phyloP scores from a whole-genome alignment of 2,888 invertebrate genomes.

The Ceratothoa steindachneri region DNA sequence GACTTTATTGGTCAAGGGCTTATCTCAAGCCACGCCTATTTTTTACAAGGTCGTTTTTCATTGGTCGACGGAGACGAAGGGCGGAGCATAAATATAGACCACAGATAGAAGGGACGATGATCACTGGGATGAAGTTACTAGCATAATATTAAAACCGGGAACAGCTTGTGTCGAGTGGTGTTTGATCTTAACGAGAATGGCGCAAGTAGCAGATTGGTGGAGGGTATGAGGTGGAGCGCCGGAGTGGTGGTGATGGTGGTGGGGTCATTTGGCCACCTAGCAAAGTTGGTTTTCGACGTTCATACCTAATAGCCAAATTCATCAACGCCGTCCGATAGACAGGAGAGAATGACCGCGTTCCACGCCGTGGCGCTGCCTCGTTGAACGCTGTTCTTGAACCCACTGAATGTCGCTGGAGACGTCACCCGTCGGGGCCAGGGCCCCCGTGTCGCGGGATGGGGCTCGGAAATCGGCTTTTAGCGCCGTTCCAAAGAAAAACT shows the following conservation, averaged over 20 bases:
- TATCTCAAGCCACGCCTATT: neutral
- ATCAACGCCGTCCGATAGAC: too few relatives aligned
- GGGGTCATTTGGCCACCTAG: neutral
- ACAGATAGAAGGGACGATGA: neutral
- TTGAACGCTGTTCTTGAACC: too few relatives aligned
- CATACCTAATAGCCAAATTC: too few relatives aligned
- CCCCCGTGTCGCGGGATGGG: too few relatives aligned
- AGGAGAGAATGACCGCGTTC: too few relatives aligned
- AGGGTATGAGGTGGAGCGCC: neutral
- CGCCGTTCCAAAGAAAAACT: neutral
- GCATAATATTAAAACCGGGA: neutral
- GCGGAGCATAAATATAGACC: neutral
- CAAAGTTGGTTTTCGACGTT: too few relatives aligned
- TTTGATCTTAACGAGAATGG: slow-evolving; percentile 29
- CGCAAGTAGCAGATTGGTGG: neutral
- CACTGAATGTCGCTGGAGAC: too few relatives aligned
- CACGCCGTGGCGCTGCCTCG: too few relatives aligned
- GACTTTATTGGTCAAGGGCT: neutral
- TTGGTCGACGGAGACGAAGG: neutral
- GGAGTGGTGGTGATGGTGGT: neutral
- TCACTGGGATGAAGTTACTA: neutral
- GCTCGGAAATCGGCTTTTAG: neutral
- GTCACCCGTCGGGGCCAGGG: too few relatives aligned
- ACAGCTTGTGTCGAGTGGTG: slow-evolving; percentile 31
- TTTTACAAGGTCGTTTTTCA: neutral